Evolutionary conservation across 1,140 invertebrate species (phyloP), one percentile per base, ranked within the genome.

Genomic region (Pemphigus obesinymphae): DNA sequence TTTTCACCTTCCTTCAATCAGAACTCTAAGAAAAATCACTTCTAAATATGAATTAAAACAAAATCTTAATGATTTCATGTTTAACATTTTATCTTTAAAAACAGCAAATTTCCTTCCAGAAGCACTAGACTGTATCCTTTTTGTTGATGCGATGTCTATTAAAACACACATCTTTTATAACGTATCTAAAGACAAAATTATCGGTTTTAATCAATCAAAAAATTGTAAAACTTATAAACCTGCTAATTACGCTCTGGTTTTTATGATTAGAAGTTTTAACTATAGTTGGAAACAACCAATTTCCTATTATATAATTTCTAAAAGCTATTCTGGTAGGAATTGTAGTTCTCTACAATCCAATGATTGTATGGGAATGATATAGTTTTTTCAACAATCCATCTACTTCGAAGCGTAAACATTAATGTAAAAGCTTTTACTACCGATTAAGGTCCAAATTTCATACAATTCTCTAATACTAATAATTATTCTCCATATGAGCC

Each of bases 141-240:
- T 13, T n/a, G 53, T 53, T 8, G 76, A 80, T n/a, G 53, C 61
- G 40, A 80, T 80, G 29, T 7, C 45, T 15, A 13, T 80, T 4
- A 80, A 58, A 58, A 80, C 48, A 13, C 15, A 80, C 48, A 8
- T 80, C 3, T 80, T 37, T 40, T 80, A 55, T 17, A 58, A 80
- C 8, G 2, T 53, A 10, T 55, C 29, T 3, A 58, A 55, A 61
- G 48, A 80, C 26, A 1, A 17, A 26, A 58, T 80, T 26, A 26
- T 80, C 31, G 78, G 78, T 11, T 63, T 66, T 2, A 37, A 81
- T 26, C 34, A 81, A n/a, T 26, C 17, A 17, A 45, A 45, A 0
- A 17, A 10, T 7, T 8, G n/a, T 23, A 31, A 31, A 45, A 81
- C 31, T 13, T 81, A 63, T 31, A 4, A 63, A n/a, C 53, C 78